Percentiles rank a stretch among this genome's conserved stretches.
Conservation (phyloP, 1,140 invertebrate species). For the Temnothorax nylanderi region DNA sequence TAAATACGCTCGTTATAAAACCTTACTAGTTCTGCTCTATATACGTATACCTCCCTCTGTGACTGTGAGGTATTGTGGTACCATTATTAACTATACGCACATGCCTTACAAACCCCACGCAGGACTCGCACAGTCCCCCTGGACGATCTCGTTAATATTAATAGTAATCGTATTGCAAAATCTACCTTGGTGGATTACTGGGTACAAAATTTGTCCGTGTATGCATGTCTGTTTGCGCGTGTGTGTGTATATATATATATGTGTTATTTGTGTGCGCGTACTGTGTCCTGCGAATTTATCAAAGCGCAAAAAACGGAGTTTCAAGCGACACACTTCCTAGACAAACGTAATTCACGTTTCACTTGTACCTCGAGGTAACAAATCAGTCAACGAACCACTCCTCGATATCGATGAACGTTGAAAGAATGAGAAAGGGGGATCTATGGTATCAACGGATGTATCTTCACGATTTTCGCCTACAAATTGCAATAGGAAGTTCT, state of each 20-base stretch:
- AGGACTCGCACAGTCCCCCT: constrained; percentile 65
- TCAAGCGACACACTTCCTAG: constrained; percentile 63
- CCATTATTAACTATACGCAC: constrained; percentile 71
- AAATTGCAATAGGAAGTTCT: constrained; percentile 62
- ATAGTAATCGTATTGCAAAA: constrained; percentile 75
- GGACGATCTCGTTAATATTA: constrained; percentile 67
- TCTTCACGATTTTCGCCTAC: constrained; percentile 55
- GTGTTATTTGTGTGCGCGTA: background rate
- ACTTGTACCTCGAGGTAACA: background rate
- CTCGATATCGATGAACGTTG: background rate
- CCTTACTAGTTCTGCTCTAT: constrained; percentile 72
- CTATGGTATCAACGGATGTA: constrained; percentile 25
- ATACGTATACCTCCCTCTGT: constrained; percentile 69
- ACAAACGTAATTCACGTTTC: constrained; percentile 41
- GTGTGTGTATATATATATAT: background rate
- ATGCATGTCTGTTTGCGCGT: background rate
- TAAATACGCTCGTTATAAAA: constrained; percentile 75
- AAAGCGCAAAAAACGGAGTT: constrained; percentile 67
- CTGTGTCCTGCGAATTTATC: constrained; percentile 51
- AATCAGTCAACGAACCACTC: constrained; percentile 38
- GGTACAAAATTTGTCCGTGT: constrained; percentile 71
- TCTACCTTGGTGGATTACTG: constrained; percentile 68
- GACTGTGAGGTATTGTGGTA: constrained; percentile 69
- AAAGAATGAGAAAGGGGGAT: background rate
- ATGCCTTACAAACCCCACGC: constrained; percentile 62